Percentiles rank a stretch among this genome's conserved stretches.
phyloP scores from a whole-genome alignment of 1,140 invertebrate species.

The Aphelinus certus region DNA sequence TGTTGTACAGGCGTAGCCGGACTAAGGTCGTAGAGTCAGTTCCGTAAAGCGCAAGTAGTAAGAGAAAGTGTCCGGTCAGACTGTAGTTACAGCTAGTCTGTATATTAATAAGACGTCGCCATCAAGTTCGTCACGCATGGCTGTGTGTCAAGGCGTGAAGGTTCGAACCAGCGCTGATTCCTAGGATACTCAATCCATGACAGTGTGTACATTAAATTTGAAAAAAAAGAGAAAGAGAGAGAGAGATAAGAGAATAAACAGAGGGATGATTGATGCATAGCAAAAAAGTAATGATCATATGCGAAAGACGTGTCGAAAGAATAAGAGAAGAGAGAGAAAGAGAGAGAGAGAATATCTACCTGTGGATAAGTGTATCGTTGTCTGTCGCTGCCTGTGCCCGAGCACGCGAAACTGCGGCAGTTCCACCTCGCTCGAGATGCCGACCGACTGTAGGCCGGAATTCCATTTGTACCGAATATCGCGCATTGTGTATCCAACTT shows the following conservation, averaged over 20 bases:
- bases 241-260: slow-evolving; percentile 13
- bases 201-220: too few relatives aligned
- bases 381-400: slow-evolving; percentile 89
- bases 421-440: slow-evolving; percentile 90
- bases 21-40: too few relatives aligned
- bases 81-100: too few relatives aligned
- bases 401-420: slow-evolving; percentile 94
- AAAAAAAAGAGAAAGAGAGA: slow-evolving; percentile 10
- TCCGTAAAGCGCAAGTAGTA: slow-evolving; percentile 4
- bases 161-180: too few relatives aligned
- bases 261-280: too few relatives aligned
- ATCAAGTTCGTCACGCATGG: neutral
- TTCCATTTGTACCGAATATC: slow-evolving; percentile 98
- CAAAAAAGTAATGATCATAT: too few relatives aligned
- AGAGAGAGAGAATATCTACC: slow-evolving; percentile 75
- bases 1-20: too few relatives aligned
- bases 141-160: neutral
- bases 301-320: neutral
- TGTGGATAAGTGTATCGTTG: slow-evolving; percentile 92
- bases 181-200: too few relatives aligned
- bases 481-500: slow-evolving; percentile 96
- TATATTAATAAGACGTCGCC: neutral
- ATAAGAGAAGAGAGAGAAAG: neutral
- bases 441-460: slow-evolving; percentile 86
- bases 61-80: slow-evolving; percentile 6